Evolutionary conservation across 2,888 invertebrate species (phyloP).

Genomic region (Ormyrus labotus): DNA sequence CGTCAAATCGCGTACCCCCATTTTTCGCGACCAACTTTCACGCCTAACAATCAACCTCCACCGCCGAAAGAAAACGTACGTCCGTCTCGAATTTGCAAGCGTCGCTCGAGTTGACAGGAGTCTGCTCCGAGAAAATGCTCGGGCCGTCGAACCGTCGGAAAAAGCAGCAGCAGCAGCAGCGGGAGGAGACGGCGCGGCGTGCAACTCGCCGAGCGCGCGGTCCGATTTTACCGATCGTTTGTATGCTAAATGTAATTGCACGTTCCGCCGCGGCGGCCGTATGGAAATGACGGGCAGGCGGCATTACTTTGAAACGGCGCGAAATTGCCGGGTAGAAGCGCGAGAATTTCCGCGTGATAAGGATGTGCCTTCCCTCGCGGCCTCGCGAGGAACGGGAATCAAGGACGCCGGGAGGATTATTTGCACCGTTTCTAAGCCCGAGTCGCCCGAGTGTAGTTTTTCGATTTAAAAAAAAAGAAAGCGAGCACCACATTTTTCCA

Average conservation of each 20-base stretch:
- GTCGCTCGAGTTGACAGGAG: background rate
- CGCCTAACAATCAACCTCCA: too few relatives aligned
- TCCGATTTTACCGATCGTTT: slow-evolving; percentile 56
- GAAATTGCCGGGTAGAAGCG: slow-evolving; percentile 51
- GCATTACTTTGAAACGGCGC: slow-evolving; percentile 56
- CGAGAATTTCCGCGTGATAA: slow-evolving; percentile 51
- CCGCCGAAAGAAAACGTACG: too few relatives aligned
- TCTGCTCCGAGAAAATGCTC: background rate
- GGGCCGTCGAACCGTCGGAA: background rate
- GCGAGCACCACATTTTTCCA: too few relatives aligned
- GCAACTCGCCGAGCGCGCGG: background rate
- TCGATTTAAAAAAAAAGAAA: too few relatives aligned
- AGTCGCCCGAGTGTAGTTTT: too few relatives aligned
- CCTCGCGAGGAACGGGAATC: background rate
- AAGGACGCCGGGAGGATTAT: slow-evolving; percentile 15
- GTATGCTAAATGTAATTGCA: slow-evolving; percentile 59
- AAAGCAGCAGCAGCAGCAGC: background rate
- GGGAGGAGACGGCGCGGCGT: background rate
- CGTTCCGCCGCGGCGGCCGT: slow-evolving; percentile 8
- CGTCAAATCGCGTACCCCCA: too few relatives aligned
- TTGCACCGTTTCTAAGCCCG: too few relatives aligned
- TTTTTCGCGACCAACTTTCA: too few relatives aligned
- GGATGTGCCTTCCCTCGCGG: slow-evolving; percentile 7
- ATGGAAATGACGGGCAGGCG: slow-evolving; percentile 49
- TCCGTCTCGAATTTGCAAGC: background rate